phyloP scores from a whole-genome alignment of 2,797 vertebrate genomes.

The Choloepus didactylus region DNA sequence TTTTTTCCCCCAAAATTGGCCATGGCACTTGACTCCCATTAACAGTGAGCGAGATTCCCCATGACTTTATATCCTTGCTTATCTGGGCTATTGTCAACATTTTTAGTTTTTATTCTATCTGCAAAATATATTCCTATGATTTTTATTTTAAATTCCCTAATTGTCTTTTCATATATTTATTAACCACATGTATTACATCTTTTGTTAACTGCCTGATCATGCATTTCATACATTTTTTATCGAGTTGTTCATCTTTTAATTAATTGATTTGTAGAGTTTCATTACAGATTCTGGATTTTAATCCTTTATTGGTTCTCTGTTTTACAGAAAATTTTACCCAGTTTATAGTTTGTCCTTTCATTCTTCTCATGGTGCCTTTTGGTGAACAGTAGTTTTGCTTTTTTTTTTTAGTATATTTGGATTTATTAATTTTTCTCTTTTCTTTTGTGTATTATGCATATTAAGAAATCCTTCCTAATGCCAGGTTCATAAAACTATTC shows the following conservation, averaged over 20 bases:
- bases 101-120: not conserved
- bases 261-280: not conserved
- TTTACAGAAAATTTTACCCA: not conserved
- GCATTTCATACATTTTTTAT: not conserved
- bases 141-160: slow-evolving; percentile 7
- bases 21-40: not conserved
- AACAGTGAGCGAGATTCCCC: not conserved
- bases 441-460: not conserved
- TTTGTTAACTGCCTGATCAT: not conserved
- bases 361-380: not conserved
- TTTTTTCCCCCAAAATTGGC: not conserved
- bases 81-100: not conserved
- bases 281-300: not conserved
- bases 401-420: not conserved
- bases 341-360: not conserved
- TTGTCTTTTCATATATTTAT: not conserved
- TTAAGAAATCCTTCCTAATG: not conserved
- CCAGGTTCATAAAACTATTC: not conserved
- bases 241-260: not conserved
- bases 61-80: not conserved
- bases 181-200: not conserved
- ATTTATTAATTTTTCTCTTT: not conserved
- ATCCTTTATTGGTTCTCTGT: not conserved
- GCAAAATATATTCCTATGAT: not conserved
- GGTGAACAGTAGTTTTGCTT: not conserved